phyloP scores from a whole-genome alignment of 2,797 vertebrate genomes.

The Acanthurus tractus region DNA sequence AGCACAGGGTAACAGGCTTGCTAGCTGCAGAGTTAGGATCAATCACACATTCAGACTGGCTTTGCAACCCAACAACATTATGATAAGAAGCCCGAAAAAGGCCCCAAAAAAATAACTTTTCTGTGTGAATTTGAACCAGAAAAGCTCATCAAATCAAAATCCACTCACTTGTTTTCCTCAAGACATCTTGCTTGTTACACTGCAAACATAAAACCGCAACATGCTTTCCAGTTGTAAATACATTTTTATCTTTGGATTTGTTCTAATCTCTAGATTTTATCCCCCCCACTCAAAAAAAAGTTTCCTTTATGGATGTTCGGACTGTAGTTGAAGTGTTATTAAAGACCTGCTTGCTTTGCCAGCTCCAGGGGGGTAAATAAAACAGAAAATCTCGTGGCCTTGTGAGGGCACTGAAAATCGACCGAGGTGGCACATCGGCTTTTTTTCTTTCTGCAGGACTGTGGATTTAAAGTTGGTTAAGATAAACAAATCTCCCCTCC shows the following conservation, averaged over 20 bases:
- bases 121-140: neutral
- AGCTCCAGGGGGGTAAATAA: conserved; percentile 68
- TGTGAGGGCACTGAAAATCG: conserved; percentile 75
- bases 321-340: conserved; percentile 50
- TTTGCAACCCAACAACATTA: too few species aligned
- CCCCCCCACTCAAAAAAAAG: conserved; percentile 4
- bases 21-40: too few species aligned
- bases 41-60: too few species aligned
- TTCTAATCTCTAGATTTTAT: conserved; percentile 19
- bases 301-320: conserved; percentile 57
- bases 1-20: too few species aligned
- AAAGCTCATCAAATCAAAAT: neutral
- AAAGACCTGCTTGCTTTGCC: conserved; percentile 48
- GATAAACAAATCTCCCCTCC: conserved; percentile 85
- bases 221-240: conserved; percentile 1
- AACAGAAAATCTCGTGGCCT: conserved; percentile 70
- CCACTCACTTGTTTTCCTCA: neutral
- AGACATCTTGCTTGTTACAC: conserved; percentile 1
- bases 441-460: conserved; percentile 54
- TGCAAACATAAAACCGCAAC: neutral
- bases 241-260: conserved; percentile 33
- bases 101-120: too few species aligned
- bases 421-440: conserved; percentile 65
- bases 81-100: too few species aligned
- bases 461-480: conserved; percentile 80